These are phyloP conservation scores for Riparia riparia DNA, from an alignment of 2,113 vertebrate species.

Conservation along the genomic window DNA sequence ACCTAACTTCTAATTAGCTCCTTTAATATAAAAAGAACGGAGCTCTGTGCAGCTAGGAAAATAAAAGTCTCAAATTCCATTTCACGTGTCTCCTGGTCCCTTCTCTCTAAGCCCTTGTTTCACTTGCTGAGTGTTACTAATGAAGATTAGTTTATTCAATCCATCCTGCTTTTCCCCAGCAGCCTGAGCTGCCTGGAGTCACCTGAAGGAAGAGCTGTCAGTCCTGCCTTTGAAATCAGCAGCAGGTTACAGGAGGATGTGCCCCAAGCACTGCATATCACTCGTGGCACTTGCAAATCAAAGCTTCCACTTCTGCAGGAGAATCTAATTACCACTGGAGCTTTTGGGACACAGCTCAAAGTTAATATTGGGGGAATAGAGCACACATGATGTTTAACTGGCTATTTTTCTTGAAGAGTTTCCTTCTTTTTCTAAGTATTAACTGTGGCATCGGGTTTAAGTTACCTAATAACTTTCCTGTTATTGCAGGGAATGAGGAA, in stretches of 20 bases:
- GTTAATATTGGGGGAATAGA: neutral
- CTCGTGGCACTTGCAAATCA: neutral
- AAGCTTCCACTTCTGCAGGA: neutral
- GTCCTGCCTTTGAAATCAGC: neutral
- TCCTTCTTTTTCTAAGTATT: neutral
- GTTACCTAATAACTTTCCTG: neutral
- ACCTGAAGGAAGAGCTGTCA: neutral
- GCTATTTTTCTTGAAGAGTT: neutral
- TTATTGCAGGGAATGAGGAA: neutral
- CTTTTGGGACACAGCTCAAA: constrained; percentile 18
- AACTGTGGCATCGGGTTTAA: neutral
- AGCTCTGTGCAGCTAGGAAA: neutral
- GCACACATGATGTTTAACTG: neutral
- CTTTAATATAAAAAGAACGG: neutral
- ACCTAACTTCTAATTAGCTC: constrained; percentile 17
- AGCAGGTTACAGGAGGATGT: neutral
- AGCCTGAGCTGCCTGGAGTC: neutral
- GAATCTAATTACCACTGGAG: constrained; percentile 5
- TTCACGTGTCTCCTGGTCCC: neutral
- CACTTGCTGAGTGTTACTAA: neutral
- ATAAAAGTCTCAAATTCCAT: neutral
- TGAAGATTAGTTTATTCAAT: constrained; percentile 11
- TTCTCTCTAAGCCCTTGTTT: neutral
- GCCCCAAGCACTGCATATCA: neutral
- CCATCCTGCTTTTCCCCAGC: neutral